Evolutionary conservation across 2,888 invertebrate species (phyloP), one percentile per base, ranked within the genome.

Genomic region (Dysmachus trigonus): DNA sequence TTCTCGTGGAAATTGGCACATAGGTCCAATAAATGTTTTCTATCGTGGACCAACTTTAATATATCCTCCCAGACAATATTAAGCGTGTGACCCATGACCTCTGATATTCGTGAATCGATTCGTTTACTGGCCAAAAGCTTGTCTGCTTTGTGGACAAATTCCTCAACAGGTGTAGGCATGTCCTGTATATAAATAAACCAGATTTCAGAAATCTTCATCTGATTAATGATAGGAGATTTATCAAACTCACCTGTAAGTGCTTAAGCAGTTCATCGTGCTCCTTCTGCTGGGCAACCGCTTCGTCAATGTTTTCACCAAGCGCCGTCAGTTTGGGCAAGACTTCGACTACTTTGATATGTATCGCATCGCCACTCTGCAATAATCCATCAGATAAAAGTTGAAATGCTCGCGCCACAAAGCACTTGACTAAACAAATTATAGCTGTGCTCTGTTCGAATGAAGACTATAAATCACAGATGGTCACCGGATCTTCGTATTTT

Each of bases 111-210:
- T 35, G 95, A 94, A 89, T 94, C 93, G 51, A 96, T 96, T 90
- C 95, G 94, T 90, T 96, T 96, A 35, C 95, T 95, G 85, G 95
- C 95, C 89, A 97, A 95, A 88, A 97, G 93, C 90, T 95, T 95
- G 91, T 98, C 97, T n/a, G 97, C 97, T 92, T 97, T 96, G 84
- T 95, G 94, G 87, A 97, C 94, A 87, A 98, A 94, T 92, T 97
- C 97, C 90, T 97, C 96, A 89, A 97, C 97, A 85, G 97, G 97
- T 90, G 96, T 96, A 91, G 97, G 97, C 92, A 97, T 96, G 90
- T 95, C 95, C 96, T 97, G 91, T 3, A 92, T 91, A 87, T 86
- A 87, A 87, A 87, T 71, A 33, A 62, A 71, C 38, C 47, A 62
- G 30, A 73, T 30, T 33, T 73, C 13, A 73, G 35, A 15, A 33